Evolutionary conservation across 2,888 invertebrate species (phyloP), one percentile per base, ranked within the genome.

Genomic region (Caenorhabditis auriculariae): DNA sequence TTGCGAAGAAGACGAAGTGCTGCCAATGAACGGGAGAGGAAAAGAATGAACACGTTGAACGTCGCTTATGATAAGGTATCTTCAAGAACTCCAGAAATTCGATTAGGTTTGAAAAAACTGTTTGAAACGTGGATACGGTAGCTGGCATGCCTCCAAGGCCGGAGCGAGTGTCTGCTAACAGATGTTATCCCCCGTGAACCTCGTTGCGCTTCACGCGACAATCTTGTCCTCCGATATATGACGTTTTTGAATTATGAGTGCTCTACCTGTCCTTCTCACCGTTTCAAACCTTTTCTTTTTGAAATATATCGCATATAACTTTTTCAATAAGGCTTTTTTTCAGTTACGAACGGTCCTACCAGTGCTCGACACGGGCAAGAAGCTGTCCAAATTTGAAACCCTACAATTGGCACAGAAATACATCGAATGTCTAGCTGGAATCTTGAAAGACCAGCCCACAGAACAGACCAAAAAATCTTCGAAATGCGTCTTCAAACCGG

Each of bases 391-490:
- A 53, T 81, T 69, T 60, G 81, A 81, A 41, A 82, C 81, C 1
- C 69, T 81, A 5, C 76, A 77, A 53, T 77, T 79, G 78, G 81
- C 81, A 2, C 81, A 81, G 49, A 67, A 73, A 24, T 79, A 81
- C 54, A 81, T 81, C 48, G 64, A 65, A 32, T 61, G 69, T 50
- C 56, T 77, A 26, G 62, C 63, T 5, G 56, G 62, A 21, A 70
- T 73, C 29, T 59, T 72, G 39, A 56, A 61, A 32, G n/a, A n/a
- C n/a, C n/a, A n/a, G n/a, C n/a, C n/a, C n/a, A n/a, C n/a, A n/a
- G n/a, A n/a, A n/a, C n/a, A n/a, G n/a, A n/a, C n/a, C n/a, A n/a
- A n/a, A n/a, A n/a, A n/a, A n/a, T n/a, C n/a, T n/a, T n/a, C n/a
- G n/a, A n/a, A n/a, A n/a, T n/a, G n/a, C n/a, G n/a, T n/a, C n/a